Evolutionary conservation across 1,140 invertebrate species (phyloP).

Genomic region (Periplaneta americana): DNA sequence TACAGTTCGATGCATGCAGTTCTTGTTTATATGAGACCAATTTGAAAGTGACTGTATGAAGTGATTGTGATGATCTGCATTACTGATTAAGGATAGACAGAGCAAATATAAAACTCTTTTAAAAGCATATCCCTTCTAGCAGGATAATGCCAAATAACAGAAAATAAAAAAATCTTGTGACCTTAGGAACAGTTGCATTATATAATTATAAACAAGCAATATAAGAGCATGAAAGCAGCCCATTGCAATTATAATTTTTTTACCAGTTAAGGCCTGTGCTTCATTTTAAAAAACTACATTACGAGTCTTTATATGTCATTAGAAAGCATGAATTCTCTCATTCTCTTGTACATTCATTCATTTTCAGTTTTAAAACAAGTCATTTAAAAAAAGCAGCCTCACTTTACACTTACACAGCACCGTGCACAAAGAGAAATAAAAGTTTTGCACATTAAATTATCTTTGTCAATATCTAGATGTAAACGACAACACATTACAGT

Average conservation of each 20-base stretch:
- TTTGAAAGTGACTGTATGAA: not conserved
- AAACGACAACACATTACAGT: not conserved
- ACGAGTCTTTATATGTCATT: not conserved
- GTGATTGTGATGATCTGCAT: not conserved
- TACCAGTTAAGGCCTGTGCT: not conserved
- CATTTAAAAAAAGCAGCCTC: not conserved
- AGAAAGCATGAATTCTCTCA: not conserved
- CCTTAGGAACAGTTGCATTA: not conserved
- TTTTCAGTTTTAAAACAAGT: not conserved
- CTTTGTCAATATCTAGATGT: not conserved
- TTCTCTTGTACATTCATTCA: not conserved
- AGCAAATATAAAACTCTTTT: not conserved
- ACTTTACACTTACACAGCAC: not conserved
- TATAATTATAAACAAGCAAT: not conserved
- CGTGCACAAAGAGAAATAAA: not conserved
- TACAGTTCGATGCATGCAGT: not conserved
- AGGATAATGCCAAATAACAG: not conserved
- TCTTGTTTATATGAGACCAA: too few species aligned
- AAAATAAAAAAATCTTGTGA: not conserved
- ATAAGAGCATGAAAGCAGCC: not conserved
- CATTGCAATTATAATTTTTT: not conserved
- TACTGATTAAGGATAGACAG: not conserved
- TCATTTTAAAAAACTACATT: not conserved
- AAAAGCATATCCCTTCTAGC: not conserved
- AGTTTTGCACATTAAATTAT: not conserved